Conservation (phyloP, 2,113 vertebrate species). For the Leptodactylus fuscus region DNA sequence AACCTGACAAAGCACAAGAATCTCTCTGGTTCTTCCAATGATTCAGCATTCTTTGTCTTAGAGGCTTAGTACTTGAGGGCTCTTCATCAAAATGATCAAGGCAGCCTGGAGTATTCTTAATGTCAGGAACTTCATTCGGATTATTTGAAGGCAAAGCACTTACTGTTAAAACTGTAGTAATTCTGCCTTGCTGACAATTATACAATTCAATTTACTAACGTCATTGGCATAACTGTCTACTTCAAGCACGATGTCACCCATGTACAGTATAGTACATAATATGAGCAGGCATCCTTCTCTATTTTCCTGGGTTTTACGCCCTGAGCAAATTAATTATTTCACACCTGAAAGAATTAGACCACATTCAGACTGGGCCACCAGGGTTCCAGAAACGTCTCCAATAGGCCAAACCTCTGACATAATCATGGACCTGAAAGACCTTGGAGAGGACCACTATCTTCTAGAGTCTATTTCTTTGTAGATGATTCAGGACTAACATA, state of each 20-base stretch:
- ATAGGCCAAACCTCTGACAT: too few species aligned
- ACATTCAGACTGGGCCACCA: background rate
- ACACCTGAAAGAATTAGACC: background rate
- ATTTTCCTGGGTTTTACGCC: background rate
- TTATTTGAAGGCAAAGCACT: background rate
- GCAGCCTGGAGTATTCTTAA: background rate
- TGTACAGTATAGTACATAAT: background rate
- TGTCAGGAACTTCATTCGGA: constrained; percentile 9
- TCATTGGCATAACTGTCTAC: background rate
- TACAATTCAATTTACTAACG: background rate
- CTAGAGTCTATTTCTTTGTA: too few species aligned
- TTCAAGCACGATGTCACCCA: background rate
- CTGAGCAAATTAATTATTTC: background rate
- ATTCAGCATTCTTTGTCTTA: background rate
- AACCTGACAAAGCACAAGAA: background rate
- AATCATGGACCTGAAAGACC: background rate
- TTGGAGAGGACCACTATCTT: too few species aligned
- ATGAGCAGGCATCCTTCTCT: background rate
- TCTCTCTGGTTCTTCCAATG: background rate
- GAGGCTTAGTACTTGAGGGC: constrained; percentile 8
- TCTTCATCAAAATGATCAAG: constrained; percentile 15
- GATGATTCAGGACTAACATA: too few species aligned
- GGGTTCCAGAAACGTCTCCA: too few species aligned
- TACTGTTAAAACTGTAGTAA: background rate
- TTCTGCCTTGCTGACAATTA: background rate